Conservation (phyloP, 2,888 invertebrate genomes). For the Noctua fimbriata region DNA sequence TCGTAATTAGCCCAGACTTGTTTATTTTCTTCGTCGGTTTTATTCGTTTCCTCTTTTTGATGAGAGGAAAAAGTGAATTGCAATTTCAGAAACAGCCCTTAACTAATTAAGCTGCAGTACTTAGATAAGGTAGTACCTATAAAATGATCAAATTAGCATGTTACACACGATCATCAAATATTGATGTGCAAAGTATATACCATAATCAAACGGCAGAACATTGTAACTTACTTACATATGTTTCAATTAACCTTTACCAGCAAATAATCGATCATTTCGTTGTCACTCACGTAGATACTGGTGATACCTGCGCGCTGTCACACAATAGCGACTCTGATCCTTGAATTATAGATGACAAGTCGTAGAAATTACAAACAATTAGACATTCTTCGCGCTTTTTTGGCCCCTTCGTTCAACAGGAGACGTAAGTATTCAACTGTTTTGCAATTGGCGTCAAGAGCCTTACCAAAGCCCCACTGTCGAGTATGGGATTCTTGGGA, state of each 20-base stretch:
- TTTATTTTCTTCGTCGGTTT: conserved; percentile 73
- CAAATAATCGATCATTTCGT: conserved; percentile 52
- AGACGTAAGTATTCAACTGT: neutral
- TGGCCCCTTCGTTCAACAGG: neutral
- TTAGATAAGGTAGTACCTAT: neutral
- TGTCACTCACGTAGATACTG: conserved; percentile 51
- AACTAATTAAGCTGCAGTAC: neutral
- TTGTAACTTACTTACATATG: conserved; percentile 38
- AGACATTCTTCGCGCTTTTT: conserved; percentile 59
- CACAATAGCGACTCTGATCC: conserved; percentile 36
- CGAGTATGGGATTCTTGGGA: neutral
- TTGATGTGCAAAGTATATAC: conserved; percentile 24
- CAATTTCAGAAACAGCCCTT: conserved; percentile 9
- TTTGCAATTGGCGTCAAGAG: conserved; percentile 1
- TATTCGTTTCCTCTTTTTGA: conserved; percentile 52
- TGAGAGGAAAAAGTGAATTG: conserved; percentile 34
- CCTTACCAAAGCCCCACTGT: neutral
- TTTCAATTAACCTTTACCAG: conserved; percentile 58
- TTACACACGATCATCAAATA: conserved; percentile 30
- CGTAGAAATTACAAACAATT: conserved; percentile 64
- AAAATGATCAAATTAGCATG: conserved; percentile 1
- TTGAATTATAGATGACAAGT: conserved; percentile 66
- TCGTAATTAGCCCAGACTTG: conserved; percentile 81
- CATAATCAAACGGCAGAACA: conserved; percentile 45
- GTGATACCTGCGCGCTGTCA: conserved; percentile 35